Base-by-base conservation (phyloP, 1,140 invertebrate species). In the Druon quercuslanigerum region DNA sequence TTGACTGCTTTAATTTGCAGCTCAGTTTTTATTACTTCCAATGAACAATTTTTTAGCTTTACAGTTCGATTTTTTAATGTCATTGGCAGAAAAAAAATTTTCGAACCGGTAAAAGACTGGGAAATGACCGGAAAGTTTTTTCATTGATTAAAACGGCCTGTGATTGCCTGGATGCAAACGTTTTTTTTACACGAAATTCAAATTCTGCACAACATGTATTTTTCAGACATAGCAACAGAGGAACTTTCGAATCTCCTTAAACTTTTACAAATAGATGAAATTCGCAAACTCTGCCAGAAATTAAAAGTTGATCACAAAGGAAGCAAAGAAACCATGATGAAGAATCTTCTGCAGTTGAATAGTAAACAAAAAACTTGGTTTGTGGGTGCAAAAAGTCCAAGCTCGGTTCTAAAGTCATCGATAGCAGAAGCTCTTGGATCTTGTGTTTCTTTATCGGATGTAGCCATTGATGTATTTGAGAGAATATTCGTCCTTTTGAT, bases 401-500 rank as follows among this genome's bases (percentile, higher is more conserved):
- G 76, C n/a, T 66, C 9, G n/a, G 72, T 79, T n/a, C 71, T 91
- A 25, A 71, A 75, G 19, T 20, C 73, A 13, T 66, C 71, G 8
- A 71, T 86, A 12, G 17, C 70, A 13, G 72, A 73, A 7, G 72
- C 77, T 46, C 33, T 90, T 3, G 86, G 85, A 0, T 13, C 52
- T 11, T 89, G 88, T 72, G 46, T 90, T 19, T 40, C 73, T 46
- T 77, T 92, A 12, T 74, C 82, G 13, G 4, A 76, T 0, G 52
- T 74, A n/a, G 80, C 87, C 13, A 73, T 82, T 17, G 72, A 73
- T 73, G 71, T 90, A 71, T 80, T 90, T 75, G 75, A 90, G 14
- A 83, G 83, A 77, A 85, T 91, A 72, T 74, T 90, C 19, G 86
- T 82, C 1, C 75, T 92, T 1, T 79, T 90, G 7, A 74, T 84